phyloP scores from a whole-genome alignment of 2,113 vertebrate genomes.

The Egretta garzetta region DNA sequence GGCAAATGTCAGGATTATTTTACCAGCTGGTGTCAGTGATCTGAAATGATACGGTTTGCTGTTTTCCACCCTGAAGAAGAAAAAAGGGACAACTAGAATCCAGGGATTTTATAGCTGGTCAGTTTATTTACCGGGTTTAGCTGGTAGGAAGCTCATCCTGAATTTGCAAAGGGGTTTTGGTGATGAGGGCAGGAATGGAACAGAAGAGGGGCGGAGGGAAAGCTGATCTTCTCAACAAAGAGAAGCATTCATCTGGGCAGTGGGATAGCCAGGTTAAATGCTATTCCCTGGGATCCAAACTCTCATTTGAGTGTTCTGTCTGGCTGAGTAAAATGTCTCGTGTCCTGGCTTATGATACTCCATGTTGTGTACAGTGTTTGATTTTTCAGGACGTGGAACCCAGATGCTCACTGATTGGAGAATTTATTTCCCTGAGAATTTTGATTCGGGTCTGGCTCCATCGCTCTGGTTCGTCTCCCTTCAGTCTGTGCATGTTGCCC shows the following conservation, averaged over 20 bases:
- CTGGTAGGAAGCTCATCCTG: not conserved
- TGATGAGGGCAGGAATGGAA: not conserved
- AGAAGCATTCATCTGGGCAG: not conserved
- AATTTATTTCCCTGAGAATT: not conserved
- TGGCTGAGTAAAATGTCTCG: not conserved
- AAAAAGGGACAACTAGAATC: not conserved
- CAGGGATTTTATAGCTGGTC: not conserved
- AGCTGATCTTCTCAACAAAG: not conserved
- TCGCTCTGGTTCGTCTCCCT: not conserved
- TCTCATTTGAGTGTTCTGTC: not conserved
- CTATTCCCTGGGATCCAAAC: not conserved
- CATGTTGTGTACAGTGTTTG: not conserved
- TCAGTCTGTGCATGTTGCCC: not conserved
- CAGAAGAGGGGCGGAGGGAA: not conserved
- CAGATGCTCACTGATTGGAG: not conserved
- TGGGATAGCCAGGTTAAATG: not conserved
- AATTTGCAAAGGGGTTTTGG: not conserved
- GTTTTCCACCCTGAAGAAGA: not conserved
- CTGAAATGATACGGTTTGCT: rapidly evolving
- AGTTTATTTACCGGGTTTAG: not conserved
- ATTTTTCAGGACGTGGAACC: not conserved
- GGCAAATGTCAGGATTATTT: constrained; percentile 38
- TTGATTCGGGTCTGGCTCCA: not conserved
- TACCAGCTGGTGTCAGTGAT: constrained; percentile 12
- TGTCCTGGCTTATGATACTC: not conserved